Evolutionary conservation across 1,140 invertebrate species (phyloP).

Genomic region (Magallana ariakensis): DNA sequence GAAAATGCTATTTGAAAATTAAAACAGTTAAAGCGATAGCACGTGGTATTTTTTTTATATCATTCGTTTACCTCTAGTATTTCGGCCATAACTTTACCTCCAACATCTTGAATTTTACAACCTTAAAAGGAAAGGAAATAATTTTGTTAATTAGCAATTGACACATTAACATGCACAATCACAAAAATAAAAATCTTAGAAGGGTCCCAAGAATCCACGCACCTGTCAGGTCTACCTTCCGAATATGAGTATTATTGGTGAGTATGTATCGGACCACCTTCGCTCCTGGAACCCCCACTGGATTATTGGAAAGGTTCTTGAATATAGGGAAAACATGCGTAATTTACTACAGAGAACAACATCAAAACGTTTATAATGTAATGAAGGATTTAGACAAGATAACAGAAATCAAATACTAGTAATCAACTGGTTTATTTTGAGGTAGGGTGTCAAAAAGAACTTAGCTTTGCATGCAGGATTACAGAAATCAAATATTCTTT

Average conservation of each 20-base stretch:
- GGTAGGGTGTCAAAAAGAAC: no score
- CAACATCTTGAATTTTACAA: constrained; percentile 41
- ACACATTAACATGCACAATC: no score
- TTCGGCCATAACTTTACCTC: constrained; percentile 42
- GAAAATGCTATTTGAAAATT: no score
- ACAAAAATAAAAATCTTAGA: background rate
- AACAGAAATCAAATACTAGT: no score
- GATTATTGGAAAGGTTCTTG: constrained; percentile 58
- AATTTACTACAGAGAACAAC: background rate
- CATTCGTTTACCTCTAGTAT: constrained; percentile 43
- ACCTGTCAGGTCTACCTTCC: constrained; percentile 59
- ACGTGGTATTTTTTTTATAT: no score
- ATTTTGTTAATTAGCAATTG: no score
- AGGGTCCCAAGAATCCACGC: background rate
- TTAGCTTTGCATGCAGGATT: no score
- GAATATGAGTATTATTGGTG: constrained; percentile 58
- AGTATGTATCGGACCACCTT: constrained; percentile 55
- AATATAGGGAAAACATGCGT: constrained; percentile 3
- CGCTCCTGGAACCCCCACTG: constrained; percentile 53
- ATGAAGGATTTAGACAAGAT: no score
- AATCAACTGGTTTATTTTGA: no score
- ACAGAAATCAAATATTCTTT: no score
- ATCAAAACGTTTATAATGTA: background rate
- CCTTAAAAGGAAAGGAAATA: background rate
- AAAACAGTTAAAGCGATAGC: no score